These are phyloP conservation scores for Scortum barcoo DNA, from an alignment of 2,113 vertebrate species.

Conservation along the genomic window DNA sequence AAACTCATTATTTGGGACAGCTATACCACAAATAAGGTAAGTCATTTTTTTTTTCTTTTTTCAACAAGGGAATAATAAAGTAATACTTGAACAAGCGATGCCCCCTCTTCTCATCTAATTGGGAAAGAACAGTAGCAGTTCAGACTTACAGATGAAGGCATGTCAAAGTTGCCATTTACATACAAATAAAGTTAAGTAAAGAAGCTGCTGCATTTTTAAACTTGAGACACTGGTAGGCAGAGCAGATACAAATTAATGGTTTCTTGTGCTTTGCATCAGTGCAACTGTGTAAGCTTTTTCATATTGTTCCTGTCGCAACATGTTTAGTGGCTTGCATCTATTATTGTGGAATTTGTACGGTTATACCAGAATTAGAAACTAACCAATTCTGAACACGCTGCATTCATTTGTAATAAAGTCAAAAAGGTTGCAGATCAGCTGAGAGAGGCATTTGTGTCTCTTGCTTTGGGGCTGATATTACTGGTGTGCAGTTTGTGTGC, in stretches of 20 bases:
- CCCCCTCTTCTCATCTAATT: background rate
- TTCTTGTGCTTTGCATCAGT: background rate
- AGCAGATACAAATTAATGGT: background rate
- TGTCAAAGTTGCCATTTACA: background rate
- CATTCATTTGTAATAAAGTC: slow-evolving; percentile 14
- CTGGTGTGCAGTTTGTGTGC: slow-evolving; percentile 37
- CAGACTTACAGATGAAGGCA: background rate
- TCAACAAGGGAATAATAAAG: background rate
- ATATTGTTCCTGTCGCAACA: background rate
- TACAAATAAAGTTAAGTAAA: slow-evolving; percentile 13
- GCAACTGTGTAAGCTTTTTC: background rate
- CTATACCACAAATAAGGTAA: slow-evolving; percentile 99
- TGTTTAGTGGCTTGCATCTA: background rate
- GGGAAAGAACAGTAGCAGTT: background rate
- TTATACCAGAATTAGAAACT: slow-evolving; percentile 11
- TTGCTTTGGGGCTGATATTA: slow-evolving; percentile 33
- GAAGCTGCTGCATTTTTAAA: background rate
- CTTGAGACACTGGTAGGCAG: background rate
- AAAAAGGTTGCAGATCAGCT: slow-evolving; percentile 46
- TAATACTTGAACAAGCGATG: background rate
- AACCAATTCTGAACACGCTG: background rate
- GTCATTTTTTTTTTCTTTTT: background rate
- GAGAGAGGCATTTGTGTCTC: slow-evolving; percentile 48
- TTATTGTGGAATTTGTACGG: background rate
- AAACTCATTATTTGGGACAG: slow-evolving; percentile 99